Evolutionary conservation across 2,113 vertebrate species (phyloP).

Genomic region (Nycticorax nycticorax): DNA sequence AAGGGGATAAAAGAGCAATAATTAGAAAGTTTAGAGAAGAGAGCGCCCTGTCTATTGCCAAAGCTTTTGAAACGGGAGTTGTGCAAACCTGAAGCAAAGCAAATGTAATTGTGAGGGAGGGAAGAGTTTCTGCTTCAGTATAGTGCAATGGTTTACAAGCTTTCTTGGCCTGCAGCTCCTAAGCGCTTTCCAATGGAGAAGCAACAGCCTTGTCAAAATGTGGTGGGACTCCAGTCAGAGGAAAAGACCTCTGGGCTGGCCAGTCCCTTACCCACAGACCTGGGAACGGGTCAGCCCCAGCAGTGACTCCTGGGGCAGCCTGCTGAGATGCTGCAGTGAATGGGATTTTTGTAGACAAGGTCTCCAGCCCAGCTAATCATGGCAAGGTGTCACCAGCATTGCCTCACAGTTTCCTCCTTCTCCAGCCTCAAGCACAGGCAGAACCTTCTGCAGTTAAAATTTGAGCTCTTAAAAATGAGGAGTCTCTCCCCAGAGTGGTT

Average conservation of each 20-base stretch:
- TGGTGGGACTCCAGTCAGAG: background rate
- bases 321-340: background rate
- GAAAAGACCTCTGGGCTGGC: background rate
- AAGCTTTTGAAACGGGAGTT: background rate
- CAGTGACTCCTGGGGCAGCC: background rate
- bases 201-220: background rate
- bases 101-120: background rate
- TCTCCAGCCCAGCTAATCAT: background rate
- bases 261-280: background rate
- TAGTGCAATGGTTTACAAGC: background rate
- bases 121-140: background rate
- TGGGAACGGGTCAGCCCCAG: background rate
- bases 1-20: accelerated
- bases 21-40: background rate
- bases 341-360: background rate
- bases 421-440: background rate
- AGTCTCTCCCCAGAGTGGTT: background rate
- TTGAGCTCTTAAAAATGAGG: background rate
- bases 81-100: background rate
- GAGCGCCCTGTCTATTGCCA: background rate
- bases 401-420: background rate
- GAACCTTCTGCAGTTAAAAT: background rate
- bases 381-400: background rate
- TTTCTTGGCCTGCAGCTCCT: background rate
- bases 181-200: background rate